phyloP scores from a whole-genome alignment of 2,797 vertebrate genomes.

The Gymnoscopelus microlampas region DNA sequence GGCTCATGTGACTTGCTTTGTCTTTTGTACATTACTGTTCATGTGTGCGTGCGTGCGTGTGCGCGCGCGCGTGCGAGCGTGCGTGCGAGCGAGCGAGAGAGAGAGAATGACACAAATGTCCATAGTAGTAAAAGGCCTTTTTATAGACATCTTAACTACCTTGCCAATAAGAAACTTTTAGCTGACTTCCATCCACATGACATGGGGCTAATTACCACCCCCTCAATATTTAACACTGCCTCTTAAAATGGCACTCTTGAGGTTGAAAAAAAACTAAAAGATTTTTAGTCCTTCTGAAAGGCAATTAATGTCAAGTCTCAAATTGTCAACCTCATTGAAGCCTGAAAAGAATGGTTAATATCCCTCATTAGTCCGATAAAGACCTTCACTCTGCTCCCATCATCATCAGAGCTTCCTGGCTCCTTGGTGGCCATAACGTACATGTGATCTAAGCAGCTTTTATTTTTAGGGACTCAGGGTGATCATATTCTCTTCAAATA shows the following conservation, averaged over 20 bases:
- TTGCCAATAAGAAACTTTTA: conserved; percentile 70
- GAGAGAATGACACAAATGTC: background rate
- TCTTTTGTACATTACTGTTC: background rate
- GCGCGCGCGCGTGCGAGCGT: conserved; percentile 10
- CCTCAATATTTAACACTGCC: conserved; percentile 67
- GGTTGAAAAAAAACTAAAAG: conserved; percentile 53
- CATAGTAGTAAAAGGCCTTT: conserved; percentile 41
- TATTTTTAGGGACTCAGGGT: conserved; percentile 9
- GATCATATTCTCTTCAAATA: too few species aligned
- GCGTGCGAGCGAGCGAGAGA: background rate
- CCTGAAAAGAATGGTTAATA: conserved; percentile 73
- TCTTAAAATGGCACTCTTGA: conserved; percentile 72
- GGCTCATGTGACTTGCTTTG: conserved; percentile 9
- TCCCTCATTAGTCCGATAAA: conserved; percentile 76
- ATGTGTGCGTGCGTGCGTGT: background rate
- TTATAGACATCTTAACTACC: conserved; percentile 62
- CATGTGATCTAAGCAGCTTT: conserved; percentile 36
- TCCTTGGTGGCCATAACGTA: conserved; percentile 51
- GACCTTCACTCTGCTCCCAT: conserved; percentile 68
- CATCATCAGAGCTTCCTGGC: conserved; percentile 57
- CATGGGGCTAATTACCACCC: conserved; percentile 64
- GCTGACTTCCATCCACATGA: conserved; percentile 56
- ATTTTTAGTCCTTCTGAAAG: conserved; percentile 71
- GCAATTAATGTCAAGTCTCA: conserved; percentile 83
- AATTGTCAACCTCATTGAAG: conserved; percentile 75